Percentiles rank a stretch among this genome's conserved stretches.
These are phyloP conservation scores for Centropus unirufus DNA, from an alignment of 2,113 vertebrate genomes.

Conservation along the genomic window DNA sequence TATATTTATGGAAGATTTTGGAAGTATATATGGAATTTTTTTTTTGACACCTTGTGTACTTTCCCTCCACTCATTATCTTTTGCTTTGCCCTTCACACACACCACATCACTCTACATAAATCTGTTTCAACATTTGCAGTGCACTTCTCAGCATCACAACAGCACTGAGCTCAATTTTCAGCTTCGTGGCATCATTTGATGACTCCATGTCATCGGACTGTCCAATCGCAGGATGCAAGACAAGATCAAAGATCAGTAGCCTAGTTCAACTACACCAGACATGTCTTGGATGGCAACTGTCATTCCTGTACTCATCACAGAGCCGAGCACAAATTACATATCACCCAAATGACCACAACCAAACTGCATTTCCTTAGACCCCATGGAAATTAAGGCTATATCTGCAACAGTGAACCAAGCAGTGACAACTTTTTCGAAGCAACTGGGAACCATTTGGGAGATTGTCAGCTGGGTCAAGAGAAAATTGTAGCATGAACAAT, in stretches of 20 bases:
- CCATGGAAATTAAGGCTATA: neutral
- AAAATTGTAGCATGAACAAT: neutral
- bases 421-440: neutral
- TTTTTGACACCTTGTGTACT: neutral
- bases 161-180: neutral
- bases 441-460: neutral
- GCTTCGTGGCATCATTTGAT: neutral
- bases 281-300: neutral
- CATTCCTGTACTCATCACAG: neutral
- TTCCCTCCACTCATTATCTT: neutral
- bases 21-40: neutral
- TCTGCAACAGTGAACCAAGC: accelerated
- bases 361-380: neutral
- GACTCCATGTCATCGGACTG: neutral
- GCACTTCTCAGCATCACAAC: neutral
- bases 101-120: neutral
- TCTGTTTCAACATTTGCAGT: neutral
- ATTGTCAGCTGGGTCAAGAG: neutral
- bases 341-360: neutral
- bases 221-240: neutral
- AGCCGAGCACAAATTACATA: neutral
- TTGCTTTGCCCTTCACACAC: neutral
- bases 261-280: neutral
- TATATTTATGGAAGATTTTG: neutral
- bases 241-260: neutral